Evolutionary conservation across 1,140 invertebrate species (phyloP).

Genomic region (Globodera rostochiensis): DNA sequence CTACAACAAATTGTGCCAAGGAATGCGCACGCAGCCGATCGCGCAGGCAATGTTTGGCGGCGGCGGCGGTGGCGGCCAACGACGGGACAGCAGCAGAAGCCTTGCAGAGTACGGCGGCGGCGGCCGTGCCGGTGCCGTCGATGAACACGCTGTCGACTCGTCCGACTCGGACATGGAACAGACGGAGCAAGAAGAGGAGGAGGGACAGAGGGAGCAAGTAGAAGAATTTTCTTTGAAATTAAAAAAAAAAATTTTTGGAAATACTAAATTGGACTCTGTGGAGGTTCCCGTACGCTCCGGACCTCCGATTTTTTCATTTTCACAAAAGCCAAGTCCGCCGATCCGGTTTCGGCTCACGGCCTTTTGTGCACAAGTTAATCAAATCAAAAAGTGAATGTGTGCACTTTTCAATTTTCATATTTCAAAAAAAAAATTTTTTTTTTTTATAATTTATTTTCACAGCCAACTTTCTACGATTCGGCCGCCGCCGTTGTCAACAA

Average conservation of each 20-base stretch:
- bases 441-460: neutral
- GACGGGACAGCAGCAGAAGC: neutral
- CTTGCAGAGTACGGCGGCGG: neutral
- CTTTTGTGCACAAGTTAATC: too few relatives aligned
- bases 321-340: too few relatives aligned
- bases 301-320: too few relatives aligned
- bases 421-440: neutral
- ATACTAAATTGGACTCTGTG: too few relatives aligned
- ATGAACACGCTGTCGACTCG: constrained; percentile 13
- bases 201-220: neutral
- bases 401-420: neutral
- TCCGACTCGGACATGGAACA: constrained; percentile 31
- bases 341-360: too few relatives aligned
- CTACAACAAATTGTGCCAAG: constrained; percentile 55
- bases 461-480: constrained; percentile 21
- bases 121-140: neutral
- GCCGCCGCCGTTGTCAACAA: neutral
- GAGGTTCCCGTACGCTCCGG: too few relatives aligned
- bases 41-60: constrained; percentile 13
- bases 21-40: constrained; percentile 33
- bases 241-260: too few relatives aligned
- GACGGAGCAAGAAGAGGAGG: neutral
- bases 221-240: neutral
- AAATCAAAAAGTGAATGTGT: neutral
- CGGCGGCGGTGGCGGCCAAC: neutral